phyloP scores from a whole-genome alignment of 2,888 invertebrate genomes.

The Nymphalis polychloros region DNA sequence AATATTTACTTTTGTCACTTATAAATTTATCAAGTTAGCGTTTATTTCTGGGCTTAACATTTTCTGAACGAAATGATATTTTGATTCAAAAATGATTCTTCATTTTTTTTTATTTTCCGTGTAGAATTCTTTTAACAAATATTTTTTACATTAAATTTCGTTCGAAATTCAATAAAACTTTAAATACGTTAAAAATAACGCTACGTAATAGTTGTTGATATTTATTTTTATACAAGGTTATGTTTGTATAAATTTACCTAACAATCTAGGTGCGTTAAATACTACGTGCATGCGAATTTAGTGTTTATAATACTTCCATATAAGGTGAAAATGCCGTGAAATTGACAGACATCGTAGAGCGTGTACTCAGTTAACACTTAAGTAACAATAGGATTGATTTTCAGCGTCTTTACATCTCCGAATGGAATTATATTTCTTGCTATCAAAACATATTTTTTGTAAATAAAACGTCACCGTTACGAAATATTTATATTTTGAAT shows the following conservation, averaged over 20 bases:
- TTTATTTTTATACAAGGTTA: constrained; percentile 56
- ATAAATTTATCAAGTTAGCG: too few relatives aligned
- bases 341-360: constrained; percentile 17
- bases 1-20: too few relatives aligned
- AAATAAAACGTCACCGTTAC: constrained; percentile 5
- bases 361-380: constrained; percentile 42
- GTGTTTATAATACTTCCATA: constrained; percentile 39
- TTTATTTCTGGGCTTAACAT: too few relatives aligned
- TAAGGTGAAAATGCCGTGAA: constrained; percentile 35
- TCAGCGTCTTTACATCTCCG: constrained; percentile 35
- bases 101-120: neutral
- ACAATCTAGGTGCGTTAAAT: constrained; percentile 5
- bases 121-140: neutral
- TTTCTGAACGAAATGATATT: too few relatives aligned
- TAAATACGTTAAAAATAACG: constrained; percentile 14
- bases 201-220: constrained; percentile 35
- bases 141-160: neutral
- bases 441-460: constrained; percentile 16
- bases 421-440: constrained; percentile 25
- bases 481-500: neutral
- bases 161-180: neutral
- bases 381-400: constrained; percentile 43
- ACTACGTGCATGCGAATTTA: constrained; percentile 29
- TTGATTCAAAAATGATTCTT: too few relatives aligned
- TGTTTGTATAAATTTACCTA: constrained; percentile 26